Evolutionary conservation across 2,888 invertebrate species (phyloP), one percentile per base, ranked within the genome.

Genomic region (Ferdinandea cuprea): DNA sequence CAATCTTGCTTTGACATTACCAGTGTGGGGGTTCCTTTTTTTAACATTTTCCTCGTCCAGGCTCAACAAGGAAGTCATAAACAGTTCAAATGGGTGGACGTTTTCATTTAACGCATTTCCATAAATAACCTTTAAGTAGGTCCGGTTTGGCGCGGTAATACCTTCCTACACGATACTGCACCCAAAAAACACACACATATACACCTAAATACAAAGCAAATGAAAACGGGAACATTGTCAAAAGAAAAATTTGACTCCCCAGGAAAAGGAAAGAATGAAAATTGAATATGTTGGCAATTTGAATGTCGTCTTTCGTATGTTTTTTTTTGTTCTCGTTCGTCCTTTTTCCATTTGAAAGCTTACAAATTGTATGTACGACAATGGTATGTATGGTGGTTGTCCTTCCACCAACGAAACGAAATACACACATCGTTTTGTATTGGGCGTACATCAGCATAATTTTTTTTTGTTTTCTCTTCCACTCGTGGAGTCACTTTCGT

Each of bases 231-330:
- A n/a, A 19, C 48, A 48, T 19, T 19, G 30, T 42, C 32, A 48
- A 59, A 32, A 58, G 25, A 30, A 40, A 40, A 59, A 32, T 30
- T 28, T 37, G 21, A 48, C 28, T 13, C 11, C 11, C 19, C 13
- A 52, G 0, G 35, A 40, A 30, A 15, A 58, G 48, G 21, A 48
- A 66, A 58, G 76, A 59, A 69, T 37, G 37, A 56, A 71, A 77
- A 61, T 71, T 71, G 61, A 71, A 71, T 71, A 77, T 77, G 77
- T 71, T 63, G 63, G 77, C 77, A 71, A 77, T 71, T 77, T 77
- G 77, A 77, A 77, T 77, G 77, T 35, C 76, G 42, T 68, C 76
- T 68, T 68, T 40, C 9, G 21, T 52, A 32, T 58, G 40, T 50
- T 19, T 52, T 42, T 15, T 30, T 13, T 25, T 28, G 3, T 15